Evolutionary conservation across 2,797 vertebrate genomes (phyloP), one percentile per base, ranked within the genome.

Genomic region (Xyrichtys novacula): DNA sequence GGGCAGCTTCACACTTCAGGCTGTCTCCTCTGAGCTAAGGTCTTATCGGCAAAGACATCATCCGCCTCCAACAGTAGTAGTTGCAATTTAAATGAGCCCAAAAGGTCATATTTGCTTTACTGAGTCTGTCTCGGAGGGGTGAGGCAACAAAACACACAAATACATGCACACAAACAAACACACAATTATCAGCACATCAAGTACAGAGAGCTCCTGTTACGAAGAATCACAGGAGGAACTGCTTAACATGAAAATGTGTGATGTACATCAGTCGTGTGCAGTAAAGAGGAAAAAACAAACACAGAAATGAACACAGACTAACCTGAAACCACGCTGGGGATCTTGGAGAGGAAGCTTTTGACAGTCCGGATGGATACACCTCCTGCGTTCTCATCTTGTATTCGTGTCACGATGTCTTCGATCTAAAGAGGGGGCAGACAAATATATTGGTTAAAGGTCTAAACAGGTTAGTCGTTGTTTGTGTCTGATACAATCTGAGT

Each of bases 311-410:
- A 8, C 46, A 14, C 12, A 65, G 39, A 81, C 89, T 44, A 88
- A 97, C 97, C 96, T 20, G 97, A 97, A 63, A 97, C 96, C 0
- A 98, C 96, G 22, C 97, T 98, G 78, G 97, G 97, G 84, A 98
- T 98, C 94, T 98, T 98, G 74, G 97, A 97, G 87, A 98, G 94
- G 90, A 98, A 98, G 88, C 97, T 98, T 93, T 98, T 98, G 80
- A 98, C 97, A 1, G 97, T 98, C 59, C 97, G 95, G 80, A 98
- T 95, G 60, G 96, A 94, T 38, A 98, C 96, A 5, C 97, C 97
- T 17, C 97, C 97, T 5, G 95, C 91, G 90, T 97, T 97, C 89
- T 98, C 97, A 85, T 98, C 97, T 71, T 98, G 97, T 95, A 98
- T 96, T 87, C 95, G 94, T 0, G 93, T 95, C 56, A 98, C 90